Percentiles rank a stretch among this genome's conserved stretches.
phyloP scores from a whole-genome alignment of 92 coral and sea anemone species.

The Zoanthus gigantus region DNA sequence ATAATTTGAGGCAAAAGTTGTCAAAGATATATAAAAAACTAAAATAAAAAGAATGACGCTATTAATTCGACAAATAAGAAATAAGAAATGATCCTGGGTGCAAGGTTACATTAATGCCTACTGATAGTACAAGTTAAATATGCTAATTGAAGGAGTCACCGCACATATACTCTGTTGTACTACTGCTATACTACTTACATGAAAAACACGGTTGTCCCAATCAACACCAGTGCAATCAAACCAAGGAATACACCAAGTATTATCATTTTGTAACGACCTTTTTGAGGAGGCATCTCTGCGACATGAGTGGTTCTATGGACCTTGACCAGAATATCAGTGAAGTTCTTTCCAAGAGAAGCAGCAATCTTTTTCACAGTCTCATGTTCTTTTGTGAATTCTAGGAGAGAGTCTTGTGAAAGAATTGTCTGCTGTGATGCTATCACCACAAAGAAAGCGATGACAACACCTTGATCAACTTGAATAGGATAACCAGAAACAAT shows the following conservation, averaged over 20 bases:
- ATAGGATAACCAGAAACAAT: conserved; percentile 29
- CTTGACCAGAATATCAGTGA: conserved; percentile 25
- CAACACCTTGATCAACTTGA: conserved; percentile 8
- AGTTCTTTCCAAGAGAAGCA: conserved; percentile 15
- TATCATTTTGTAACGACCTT: not conserved
- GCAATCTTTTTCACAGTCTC: not conserved
- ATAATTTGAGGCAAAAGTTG: too few relatives aligned
- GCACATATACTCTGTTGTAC: not conserved
- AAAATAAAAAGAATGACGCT: too few relatives aligned
- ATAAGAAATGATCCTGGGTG: too few relatives aligned
- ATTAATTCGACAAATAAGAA: too few relatives aligned
- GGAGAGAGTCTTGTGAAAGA: conserved; percentile 1
- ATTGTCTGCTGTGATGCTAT: not conserved
- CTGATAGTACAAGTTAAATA: too few relatives aligned
- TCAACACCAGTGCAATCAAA: not conserved
- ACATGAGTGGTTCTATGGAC: not conserved
- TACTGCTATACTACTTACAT: conserved; percentile 1
- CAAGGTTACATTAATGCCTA: too few relatives aligned
- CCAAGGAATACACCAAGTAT: conserved; percentile 17
- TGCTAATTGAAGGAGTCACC: not conserved
- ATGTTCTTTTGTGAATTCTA: not conserved
- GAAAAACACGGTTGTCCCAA: not conserved
- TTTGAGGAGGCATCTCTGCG: not conserved
- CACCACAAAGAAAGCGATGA: conserved; percentile 23
- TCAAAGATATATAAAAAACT: too few relatives aligned